Conservation (phyloP, 2,888 invertebrate species). For the Lottia gigantea region DNA sequence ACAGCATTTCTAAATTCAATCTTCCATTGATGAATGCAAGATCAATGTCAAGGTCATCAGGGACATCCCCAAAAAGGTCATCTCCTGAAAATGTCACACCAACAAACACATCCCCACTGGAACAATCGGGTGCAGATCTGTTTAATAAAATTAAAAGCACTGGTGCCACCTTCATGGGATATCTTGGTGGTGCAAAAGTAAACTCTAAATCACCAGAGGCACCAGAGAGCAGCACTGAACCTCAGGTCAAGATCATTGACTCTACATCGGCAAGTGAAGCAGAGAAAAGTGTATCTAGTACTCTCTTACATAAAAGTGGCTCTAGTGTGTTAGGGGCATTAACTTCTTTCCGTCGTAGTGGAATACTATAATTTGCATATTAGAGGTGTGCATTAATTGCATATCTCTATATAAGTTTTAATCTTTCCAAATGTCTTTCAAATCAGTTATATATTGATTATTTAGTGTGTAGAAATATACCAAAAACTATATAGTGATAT, state of each 20-base stretch:
- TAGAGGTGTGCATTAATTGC: not conserved
- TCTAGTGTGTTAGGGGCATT: conserved; percentile 52
- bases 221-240: conserved; percentile 7
- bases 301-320: conserved; percentile 25
- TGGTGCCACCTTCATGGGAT: conserved; percentile 46
- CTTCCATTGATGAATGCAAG: conserved; percentile 12
- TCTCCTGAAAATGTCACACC: conserved; percentile 10
- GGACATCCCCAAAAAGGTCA: not conserved
- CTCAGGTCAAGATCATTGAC: not conserved
- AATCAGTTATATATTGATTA: too few species aligned
- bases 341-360: conserved; percentile 47
- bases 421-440: conserved; percentile 6
- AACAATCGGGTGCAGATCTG: conserved; percentile 35
- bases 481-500: too few species aligned
- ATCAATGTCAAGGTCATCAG: conserved; percentile 16
- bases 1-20: conserved; percentile 11
- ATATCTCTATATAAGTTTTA: not conserved
- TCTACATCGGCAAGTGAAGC: not conserved
- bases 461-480: too few species aligned
- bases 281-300: not conserved
- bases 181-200: conserved; percentile 27
- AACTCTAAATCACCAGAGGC: conserved; percentile 9
- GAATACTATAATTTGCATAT: conserved; percentile 38
- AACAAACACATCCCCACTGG: conserved; percentile 20
- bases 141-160: conserved; percentile 49